A percentile compares a stretch with the other conserved stretches of the same genome.
Evolutionary conservation across 2,797 vertebrate genomes (phyloP).

Genomic region (Halcyon smyrnensis): DNA sequence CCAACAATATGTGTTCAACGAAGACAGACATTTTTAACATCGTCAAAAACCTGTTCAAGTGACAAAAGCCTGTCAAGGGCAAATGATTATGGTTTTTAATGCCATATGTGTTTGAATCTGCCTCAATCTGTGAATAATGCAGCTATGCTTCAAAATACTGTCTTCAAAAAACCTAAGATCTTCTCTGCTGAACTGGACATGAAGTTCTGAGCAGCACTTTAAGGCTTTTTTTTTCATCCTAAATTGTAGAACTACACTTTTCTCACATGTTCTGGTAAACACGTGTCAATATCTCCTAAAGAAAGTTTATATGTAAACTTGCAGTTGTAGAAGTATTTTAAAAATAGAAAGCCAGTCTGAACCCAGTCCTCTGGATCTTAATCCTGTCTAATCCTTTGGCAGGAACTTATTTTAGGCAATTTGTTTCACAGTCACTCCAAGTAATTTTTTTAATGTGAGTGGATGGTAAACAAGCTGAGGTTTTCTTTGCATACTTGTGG

Average conservation of each 20-base stretch:
- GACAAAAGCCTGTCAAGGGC: not conserved
- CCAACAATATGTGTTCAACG: not conserved
- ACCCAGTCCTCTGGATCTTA: not conserved
- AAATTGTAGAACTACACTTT: not conserved
- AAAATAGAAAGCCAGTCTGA: not conserved
- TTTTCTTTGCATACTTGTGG: not conserved
- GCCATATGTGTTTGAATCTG: not conserved
- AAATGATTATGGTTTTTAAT: not conserved
- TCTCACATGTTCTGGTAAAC: not conserved
- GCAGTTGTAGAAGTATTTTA: not conserved
- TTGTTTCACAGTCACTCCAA: conserved; percentile 2
- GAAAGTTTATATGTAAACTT: not conserved
- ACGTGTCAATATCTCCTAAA: not conserved
- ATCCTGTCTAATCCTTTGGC: conserved; percentile 13
- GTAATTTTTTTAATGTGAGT: not conserved
- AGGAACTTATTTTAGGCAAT: not conserved
- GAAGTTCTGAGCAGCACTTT: not conserved
- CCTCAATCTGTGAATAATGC: rapidly evolving
- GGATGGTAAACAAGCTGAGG: not conserved
- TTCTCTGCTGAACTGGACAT: not conserved
- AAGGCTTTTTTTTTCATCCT: not conserved
- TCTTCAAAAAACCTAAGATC: not conserved
- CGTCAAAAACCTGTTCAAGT: not conserved
- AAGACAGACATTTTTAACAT: not conserved
- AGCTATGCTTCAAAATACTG: not conserved